phyloP scores from a whole-genome alignment of 2,797 vertebrate genomes.

The Xyrichtys novacula region DNA sequence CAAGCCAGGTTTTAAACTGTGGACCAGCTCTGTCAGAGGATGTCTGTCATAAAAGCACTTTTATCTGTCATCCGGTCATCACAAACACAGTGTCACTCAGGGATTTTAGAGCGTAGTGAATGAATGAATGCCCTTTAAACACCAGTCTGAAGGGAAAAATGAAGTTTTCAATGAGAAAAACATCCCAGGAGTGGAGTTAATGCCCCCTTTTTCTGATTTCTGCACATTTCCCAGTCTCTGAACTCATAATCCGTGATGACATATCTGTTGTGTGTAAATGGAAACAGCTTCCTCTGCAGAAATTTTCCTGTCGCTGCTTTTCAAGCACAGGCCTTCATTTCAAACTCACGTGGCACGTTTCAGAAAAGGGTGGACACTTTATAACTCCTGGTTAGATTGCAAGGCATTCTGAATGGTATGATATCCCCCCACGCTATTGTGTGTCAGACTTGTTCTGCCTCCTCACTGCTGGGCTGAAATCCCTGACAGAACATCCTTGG shows the following conservation, averaged over 20 bases:
- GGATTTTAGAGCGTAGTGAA: constrained; percentile 17
- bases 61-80: constrained; percentile 45
- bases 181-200: background rate
- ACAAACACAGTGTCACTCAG: constrained; percentile 33
- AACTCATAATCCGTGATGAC: constrained; percentile 19
- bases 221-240: background rate
- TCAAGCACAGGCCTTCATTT: constrained; percentile 2
- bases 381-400: constrained; percentile 11
- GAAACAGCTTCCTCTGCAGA: constrained; percentile 38
- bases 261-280: constrained; percentile 21
- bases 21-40: constrained; percentile 39
- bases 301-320: constrained; percentile 3
- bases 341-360: constrained; percentile 1
- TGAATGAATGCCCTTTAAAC: constrained; percentile 15
- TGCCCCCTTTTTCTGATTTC: background rate
- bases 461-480: constrained; percentile 21
- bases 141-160: constrained; percentile 12
- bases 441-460: background rate
- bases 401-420: constrained; percentile 1
- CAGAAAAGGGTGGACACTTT: background rate
- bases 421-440: background rate
- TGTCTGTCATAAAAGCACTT: constrained; percentile 51
- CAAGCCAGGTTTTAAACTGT: constrained; percentile 40
- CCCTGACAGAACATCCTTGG: constrained; percentile 51
- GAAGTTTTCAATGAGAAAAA: constrained; percentile 16